Base-by-base conservation (phyloP, 2,888 invertebrate genomes). In the Drosophila mulleri region DNA sequence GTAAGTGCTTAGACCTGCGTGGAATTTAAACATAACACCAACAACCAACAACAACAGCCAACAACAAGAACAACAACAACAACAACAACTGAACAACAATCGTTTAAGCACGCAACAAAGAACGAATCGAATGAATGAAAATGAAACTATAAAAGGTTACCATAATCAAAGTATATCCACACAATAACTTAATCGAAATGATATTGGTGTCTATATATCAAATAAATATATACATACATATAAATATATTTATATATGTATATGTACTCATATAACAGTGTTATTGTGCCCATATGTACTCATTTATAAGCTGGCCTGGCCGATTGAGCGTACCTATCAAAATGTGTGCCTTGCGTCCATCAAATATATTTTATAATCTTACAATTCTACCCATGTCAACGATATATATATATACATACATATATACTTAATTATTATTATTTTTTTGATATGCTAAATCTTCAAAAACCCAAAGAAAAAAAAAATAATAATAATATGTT, bases 21-120 rank as follows among this genome's bases (percentile, higher is more conserved):
- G 83, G 88, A 89, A 62, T 64, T 67, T 68, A 73, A 76, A 83
- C 78, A 89, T 81, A 85, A 85, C 88, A 86, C 86, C 86, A 63
- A 73, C 84, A 88, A 75, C 63, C 84, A 88, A 76, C 72, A 60
- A 71, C 73, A 69, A 83, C 69, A 65, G 66, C 16, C 58, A 64
- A 67, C 66, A 71, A 63, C 62, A 48, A 64, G 26, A 65, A 64
- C 52, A 58, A 58, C 23, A 45, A 56, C 20, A 44, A 32, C 16
- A 57, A 57, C 67, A 75, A 87, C 84, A 70, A 76, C 70, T 69
- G 79, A 80, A 85, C 80, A 57, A 80, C 89, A 74, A 85, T 69
- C 78, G 89, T 82, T 88, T 77, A 82, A 50, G 80, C 89, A 89
- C 72, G 78, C 88, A 82, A 79, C 86, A 89, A 85, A 65, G 82